phyloP scores from a whole-genome alignment of 1,140 invertebrate species.

The Pteromalus puparum region DNA sequence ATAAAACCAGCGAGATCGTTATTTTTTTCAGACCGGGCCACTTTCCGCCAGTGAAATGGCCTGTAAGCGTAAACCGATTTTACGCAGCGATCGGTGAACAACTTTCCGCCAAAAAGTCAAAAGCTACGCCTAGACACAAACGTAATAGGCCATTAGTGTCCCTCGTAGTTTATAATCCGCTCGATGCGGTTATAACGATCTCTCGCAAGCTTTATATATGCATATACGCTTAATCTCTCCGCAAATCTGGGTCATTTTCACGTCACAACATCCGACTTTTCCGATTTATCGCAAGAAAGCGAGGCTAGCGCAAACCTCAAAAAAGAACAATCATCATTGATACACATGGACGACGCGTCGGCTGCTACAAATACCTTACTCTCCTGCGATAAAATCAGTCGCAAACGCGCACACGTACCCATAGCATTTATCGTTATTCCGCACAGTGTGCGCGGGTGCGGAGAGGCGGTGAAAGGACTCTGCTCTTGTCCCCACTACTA shows the following conservation, averaged over 20 bases:
- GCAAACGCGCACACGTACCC: background rate
- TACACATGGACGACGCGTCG: too few species aligned
- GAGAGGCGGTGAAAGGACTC: conserved; percentile 38
- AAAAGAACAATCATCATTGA: too few species aligned
- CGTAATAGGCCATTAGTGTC: too few species aligned
- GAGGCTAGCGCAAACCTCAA: too few species aligned
- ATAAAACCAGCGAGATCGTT: background rate
- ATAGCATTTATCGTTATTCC: background rate
- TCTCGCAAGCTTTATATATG: too few species aligned
- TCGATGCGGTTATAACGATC: too few species aligned
- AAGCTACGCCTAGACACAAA: background rate
- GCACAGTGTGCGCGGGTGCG: background rate
- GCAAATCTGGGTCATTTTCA: too few species aligned
- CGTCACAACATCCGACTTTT: too few species aligned
- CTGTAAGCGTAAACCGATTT: background rate
- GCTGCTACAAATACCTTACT: background rate
- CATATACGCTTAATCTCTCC: too few species aligned
- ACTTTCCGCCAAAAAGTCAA: background rate
- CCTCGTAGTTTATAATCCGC: too few species aligned
- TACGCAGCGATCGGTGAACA: background rate
- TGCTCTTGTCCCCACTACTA: background rate
- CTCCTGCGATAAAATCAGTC: conserved; percentile 15
- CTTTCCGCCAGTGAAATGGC: background rate
- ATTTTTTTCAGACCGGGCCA: background rate
- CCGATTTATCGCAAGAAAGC: too few species aligned